phyloP scores from a whole-genome alignment of 2,888 invertebrate species.

The Sialis lutaria region DNA sequence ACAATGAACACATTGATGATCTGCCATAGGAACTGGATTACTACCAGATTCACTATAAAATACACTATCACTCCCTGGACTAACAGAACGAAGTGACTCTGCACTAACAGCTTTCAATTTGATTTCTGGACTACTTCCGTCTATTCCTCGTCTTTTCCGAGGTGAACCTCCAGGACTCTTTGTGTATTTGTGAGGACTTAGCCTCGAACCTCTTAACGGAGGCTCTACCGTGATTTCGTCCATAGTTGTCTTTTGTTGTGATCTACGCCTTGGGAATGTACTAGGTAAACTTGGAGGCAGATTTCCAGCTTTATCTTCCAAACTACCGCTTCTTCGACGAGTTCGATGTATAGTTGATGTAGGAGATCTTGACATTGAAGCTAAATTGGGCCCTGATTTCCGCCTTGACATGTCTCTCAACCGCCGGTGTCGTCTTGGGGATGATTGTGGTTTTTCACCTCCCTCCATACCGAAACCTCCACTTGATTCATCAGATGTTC shows the following conservation, averaged over 20 bases:
- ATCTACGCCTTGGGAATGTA: conserved; percentile 42
- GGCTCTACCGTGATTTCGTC: conserved; percentile 7
- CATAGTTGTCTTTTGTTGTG: conserved; percentile 23
- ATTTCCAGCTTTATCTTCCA: conserved; percentile 20
- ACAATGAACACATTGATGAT: conserved; percentile 43
- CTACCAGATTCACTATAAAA: conserved; percentile 69
- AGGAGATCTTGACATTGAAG: conserved; percentile 33
- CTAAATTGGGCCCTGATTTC: conserved; percentile 37
- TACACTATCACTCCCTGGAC: conserved; percentile 79
- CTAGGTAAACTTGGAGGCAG: conserved; percentile 36
- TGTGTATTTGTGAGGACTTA: conserved; percentile 22
- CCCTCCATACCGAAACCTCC: conserved; percentile 16
- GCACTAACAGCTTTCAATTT: conserved; percentile 66
- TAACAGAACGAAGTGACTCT: conserved; percentile 74
- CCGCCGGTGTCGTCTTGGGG: conserved; percentile 42
- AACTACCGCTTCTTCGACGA: conserved; percentile 15
- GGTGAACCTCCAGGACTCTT: conserved; percentile 35
- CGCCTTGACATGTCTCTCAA: conserved; percentile 44
- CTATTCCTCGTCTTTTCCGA: conserved; percentile 25
- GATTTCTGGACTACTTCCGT: conserved; percentile 25
- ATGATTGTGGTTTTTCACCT: conserved; percentile 16
- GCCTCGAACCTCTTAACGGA: conserved; percentile 10
- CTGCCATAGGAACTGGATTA: conserved; percentile 22
- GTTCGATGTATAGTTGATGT: conserved; percentile 26
- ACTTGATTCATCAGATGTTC: conserved; percentile 28